These are phyloP conservation scores for Drosophila pallidifrons DNA, from an alignment of 1,140 invertebrate species.

Conservation along the genomic window DNA sequence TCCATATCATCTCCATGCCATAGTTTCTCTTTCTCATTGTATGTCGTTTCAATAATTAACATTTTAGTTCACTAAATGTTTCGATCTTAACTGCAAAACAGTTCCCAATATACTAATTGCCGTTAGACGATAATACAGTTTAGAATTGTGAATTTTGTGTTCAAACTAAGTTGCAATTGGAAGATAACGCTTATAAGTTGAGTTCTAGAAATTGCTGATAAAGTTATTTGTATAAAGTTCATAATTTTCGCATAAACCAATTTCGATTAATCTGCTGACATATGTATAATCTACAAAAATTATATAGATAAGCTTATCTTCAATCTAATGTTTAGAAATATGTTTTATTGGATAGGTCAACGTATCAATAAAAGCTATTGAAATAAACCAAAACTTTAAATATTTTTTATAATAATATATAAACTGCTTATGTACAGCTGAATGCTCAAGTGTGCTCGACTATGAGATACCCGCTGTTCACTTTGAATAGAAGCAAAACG, in stretches of 20 bases:
- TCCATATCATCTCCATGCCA: conserved; percentile 21
- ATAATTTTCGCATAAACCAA: neutral
- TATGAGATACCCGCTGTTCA: too few species aligned
- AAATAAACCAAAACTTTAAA: neutral
- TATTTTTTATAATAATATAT: too few species aligned
- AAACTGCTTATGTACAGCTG: too few species aligned
- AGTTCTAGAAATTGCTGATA: neutral
- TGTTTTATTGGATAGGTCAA: conserved; percentile 46
- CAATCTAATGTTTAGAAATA: neutral
- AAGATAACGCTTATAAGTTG: neutral
- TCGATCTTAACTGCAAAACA: neutral
- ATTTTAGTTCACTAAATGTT: conserved; percentile 5
- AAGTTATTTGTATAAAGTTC: neutral
- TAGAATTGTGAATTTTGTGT: neutral
- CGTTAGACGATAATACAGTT: neutral
- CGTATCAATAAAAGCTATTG: neutral
- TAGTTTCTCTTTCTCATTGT: conserved; percentile 10
- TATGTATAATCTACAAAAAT: neutral
- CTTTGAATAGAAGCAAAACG: too few species aligned
- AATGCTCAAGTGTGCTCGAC: too few species aligned
- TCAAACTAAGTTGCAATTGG: neutral
- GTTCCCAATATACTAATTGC: conserved; percentile 1
- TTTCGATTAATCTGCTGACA: neutral
- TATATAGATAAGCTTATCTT: conserved; percentile 5
- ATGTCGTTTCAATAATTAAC: conserved; percentile 26